Evolutionary conservation across 2,888 invertebrate species (phyloP).

Genomic region (Ptilodon capucinus): DNA sequence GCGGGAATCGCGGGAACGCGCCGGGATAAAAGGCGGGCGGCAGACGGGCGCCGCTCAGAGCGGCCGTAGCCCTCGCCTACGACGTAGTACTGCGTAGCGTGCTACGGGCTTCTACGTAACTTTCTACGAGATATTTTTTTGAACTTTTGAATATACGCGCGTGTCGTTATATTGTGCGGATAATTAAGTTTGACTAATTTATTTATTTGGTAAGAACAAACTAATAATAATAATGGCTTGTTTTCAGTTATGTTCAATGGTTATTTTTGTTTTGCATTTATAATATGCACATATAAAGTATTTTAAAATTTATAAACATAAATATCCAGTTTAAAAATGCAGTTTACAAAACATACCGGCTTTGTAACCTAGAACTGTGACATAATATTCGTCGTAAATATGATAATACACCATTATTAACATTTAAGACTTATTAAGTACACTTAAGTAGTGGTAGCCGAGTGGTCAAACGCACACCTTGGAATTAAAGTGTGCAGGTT

Average conservation of each 20-base stretch:
- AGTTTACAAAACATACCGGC: too few relatives aligned
- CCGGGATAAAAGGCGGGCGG: conserved; percentile 62
- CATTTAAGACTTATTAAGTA: too few relatives aligned
- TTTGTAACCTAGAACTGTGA: too few relatives aligned
- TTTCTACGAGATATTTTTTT: conserved; percentile 31
- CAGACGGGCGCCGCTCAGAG: conserved; percentile 55
- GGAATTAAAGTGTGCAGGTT: too few relatives aligned
- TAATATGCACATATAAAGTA: too few relatives aligned
- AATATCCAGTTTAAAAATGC: too few relatives aligned
- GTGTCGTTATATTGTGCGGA: conserved; percentile 21
- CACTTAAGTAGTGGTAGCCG: too few relatives aligned
- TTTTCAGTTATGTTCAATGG: conserved; percentile 1
- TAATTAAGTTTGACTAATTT: conserved; percentile 13
- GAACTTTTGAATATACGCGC: conserved; percentile 9
- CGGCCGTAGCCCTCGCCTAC: conserved; percentile 55
- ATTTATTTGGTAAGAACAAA: conserved; percentile 35
- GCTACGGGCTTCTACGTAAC: conserved; percentile 49
- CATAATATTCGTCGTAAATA: too few relatives aligned
- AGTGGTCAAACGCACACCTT: too few relatives aligned
- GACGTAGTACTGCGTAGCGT: conserved; percentile 45
- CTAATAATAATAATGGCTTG: conserved; percentile 14
- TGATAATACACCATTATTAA: too few relatives aligned
- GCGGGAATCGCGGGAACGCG: conserved; percentile 16
- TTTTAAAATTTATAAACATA: too few relatives aligned
- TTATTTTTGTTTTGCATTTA: neutral